Base-by-base conservation (phyloP, 2,113 vertebrate species). In the Notarius quadriscutis region DNA sequence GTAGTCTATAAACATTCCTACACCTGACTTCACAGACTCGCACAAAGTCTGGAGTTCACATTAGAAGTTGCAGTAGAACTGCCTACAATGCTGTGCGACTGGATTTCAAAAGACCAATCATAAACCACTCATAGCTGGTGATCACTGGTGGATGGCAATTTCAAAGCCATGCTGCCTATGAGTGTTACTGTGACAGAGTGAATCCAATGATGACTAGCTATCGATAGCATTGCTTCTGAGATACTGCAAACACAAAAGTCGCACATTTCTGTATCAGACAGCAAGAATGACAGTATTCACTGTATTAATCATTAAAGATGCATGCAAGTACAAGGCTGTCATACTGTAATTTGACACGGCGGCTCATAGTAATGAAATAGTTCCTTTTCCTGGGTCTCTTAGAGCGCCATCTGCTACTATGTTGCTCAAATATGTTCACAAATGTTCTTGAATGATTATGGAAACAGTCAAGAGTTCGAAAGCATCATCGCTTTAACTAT, bases 401-500 rank as follows among this genome's bases (percentile, higher is more conserved):
- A 50, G 58, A 60, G 65, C 58, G 27, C 18, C 60, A 50, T 81
- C 51, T 81, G 18, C 22, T 86, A 62, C 53, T 74, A 27, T n/a
- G 41, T 81, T 72, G 20, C 20, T 55, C 20, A 41, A 60, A 9
- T 57, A 89, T 65, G 77, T 85, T 60, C 55, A 63, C 74, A 63
- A 86, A 80, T 65, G 51, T 82, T 63, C 41, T 18, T 67, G n/a
- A 84, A 65, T 27, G 62, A 50, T 77, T 65, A 88, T 4, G 60
- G 48, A 89, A 87, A 87, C 86, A 89, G 81, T 89, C 88, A 87
- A 55, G 55, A 63, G 81, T 75, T 85, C 58, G 27, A 84, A 11
- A 75, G 41, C 22, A 84, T 90, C 78, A 87, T 87, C 81, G 62
- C 53, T 81, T 60, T 65, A 55, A 62, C 72, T 27, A 14, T 12